phyloP scores from a whole-genome alignment of 2,797 vertebrate genomes.

The Tarsius wallacei region DNA sequence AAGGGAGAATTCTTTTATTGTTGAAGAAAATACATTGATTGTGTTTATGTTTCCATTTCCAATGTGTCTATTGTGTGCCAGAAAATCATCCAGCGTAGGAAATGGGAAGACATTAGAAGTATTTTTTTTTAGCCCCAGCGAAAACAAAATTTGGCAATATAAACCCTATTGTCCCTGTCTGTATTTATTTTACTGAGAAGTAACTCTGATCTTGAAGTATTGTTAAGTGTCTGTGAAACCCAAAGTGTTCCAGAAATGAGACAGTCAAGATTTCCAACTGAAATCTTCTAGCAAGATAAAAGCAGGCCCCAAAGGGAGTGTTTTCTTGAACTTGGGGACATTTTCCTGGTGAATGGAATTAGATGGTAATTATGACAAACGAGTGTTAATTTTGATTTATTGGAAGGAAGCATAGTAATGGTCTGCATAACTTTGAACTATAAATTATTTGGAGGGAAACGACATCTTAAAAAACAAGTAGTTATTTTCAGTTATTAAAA shows the following conservation, averaged over 20 bases:
- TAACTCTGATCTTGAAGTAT: constrained; percentile 31
- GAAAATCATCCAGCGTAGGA: constrained; percentile 43
- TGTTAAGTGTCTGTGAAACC: not conserved
- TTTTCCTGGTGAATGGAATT: constrained; percentile 23
- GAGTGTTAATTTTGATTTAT: not conserved
- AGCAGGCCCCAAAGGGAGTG: not conserved
- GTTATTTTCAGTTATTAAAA: not conserved
- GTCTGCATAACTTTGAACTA: not conserved
- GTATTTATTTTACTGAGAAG: not conserved
- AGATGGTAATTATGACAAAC: not conserved
- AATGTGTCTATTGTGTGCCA: not conserved
- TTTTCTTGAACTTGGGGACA: constrained; percentile 41
- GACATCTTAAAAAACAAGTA: constrained; percentile 10
- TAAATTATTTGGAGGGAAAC: not conserved
- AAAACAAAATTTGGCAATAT: constrained; percentile 24
- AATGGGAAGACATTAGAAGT: not conserved
- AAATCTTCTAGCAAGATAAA: constrained; percentile 24
- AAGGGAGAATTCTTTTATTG: constrained; percentile 36
- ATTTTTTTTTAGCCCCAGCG: not conserved
- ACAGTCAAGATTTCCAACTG: not conserved
- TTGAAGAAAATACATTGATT: not conserved
- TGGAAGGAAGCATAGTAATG: not conserved
- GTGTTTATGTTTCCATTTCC: constrained; percentile 21
- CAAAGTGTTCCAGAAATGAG: not conserved
- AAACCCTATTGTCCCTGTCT: constrained; percentile 4